Evolutionary conservation across 2,888 invertebrate genomes (phyloP).

Genomic region (Caenorhabditis becei): DNA sequence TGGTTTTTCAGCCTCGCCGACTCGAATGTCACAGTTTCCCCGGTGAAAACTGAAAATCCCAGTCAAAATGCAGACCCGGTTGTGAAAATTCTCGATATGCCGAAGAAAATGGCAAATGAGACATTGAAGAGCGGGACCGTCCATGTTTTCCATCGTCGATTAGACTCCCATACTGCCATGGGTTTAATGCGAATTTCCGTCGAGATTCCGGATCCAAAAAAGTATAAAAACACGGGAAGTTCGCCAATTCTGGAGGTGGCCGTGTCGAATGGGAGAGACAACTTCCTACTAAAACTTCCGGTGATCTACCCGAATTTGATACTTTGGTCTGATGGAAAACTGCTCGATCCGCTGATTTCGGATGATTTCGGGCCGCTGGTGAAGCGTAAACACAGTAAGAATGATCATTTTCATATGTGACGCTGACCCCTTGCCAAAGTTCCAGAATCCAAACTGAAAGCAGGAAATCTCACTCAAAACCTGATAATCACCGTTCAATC

Average conservation of each 20-base stretch:
- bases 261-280: constrained; percentile 49
- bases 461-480: constrained; percentile 11
- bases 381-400: constrained; percentile 28
- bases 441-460: background rate
- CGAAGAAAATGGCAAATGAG: constrained; percentile 4
- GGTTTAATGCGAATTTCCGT: constrained; percentile 21
- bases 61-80: no score
- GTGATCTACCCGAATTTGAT: constrained; percentile 19
- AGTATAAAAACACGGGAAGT: background rate
- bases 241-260: constrained; percentile 34
- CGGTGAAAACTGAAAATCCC: background rate
- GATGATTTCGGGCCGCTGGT: constrained; percentile 26
- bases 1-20: constrained; percentile 15
- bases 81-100: background rate
- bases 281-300: constrained; percentile 34
- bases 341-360: constrained; percentile 25
- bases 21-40: background rate
- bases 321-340: constrained; percentile 32
- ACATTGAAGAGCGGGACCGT: constrained; percentile 3
- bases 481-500: constrained; percentile 51
- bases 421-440: no score
- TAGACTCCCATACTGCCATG: background rate
- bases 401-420: background rate
- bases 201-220: constrained; percentile 2
- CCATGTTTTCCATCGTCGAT: constrained; percentile 8